Evolutionary conservation across 1,140 invertebrate species (phyloP).

Genomic region (Drosophila ironensis): DNA sequence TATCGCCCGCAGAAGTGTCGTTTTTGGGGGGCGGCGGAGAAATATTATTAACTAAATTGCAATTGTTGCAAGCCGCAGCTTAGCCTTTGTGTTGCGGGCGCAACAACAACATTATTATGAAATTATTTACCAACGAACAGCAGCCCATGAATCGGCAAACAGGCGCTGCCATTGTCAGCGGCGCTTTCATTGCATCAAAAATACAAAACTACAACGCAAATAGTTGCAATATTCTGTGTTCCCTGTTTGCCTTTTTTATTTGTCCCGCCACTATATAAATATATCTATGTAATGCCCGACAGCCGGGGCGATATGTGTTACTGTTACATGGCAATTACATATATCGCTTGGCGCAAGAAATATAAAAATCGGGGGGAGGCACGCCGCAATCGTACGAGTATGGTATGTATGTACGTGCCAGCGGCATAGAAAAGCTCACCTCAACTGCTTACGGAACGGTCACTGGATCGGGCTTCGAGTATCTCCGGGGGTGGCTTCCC

Average conservation of each 20-base stretch:
- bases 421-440: too few relatives aligned
- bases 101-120: slow-evolving; percentile 81
- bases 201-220: slow-evolving; percentile 74
- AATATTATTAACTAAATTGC: slow-evolving; percentile 76
- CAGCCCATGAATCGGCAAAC: slow-evolving; percentile 71
- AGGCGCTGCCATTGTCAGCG: slow-evolving; percentile 54
- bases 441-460: too few relatives aligned
- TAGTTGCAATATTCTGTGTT: slow-evolving; percentile 68
- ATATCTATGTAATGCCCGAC: slow-evolving; percentile 6
- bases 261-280: slow-evolving; percentile 28
- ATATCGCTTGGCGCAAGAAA: slow-evolving; percentile 31
- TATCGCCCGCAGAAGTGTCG: background rate
- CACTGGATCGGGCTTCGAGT: too few relatives aligned
- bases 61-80: slow-evolving; percentile 72
- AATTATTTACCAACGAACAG: slow-evolving; percentile 80
- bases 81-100: slow-evolving; percentile 66
- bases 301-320: slow-evolving; percentile 35
- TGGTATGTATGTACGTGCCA: background rate
- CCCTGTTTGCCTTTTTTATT: slow-evolving; percentile 28
- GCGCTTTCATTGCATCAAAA: slow-evolving; percentile 44
- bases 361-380: slow-evolving; percentile 44
- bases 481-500: too few relatives aligned
- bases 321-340: slow-evolving; percentile 54
- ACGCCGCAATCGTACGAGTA: too few relatives aligned
- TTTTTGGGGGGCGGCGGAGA: background rate